These are phyloP conservation scores for Hystrix brachyura DNA, from an alignment of 2,113 vertebrate species.

Conservation along the genomic window DNA sequence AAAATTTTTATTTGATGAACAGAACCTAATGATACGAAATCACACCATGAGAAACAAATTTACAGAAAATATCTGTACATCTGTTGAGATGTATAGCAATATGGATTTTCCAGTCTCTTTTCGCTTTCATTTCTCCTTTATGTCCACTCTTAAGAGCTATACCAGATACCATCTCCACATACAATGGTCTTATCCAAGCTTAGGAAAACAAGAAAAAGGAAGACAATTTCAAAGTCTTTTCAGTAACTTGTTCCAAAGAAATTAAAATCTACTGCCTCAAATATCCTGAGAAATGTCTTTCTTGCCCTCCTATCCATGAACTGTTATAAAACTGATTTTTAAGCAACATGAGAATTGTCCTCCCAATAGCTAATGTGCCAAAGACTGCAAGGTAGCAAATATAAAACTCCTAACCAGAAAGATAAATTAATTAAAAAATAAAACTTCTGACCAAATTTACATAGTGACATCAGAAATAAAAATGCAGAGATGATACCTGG, in stretches of 20 bases:
- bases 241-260: slow-evolving; percentile 4
- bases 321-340: not conserved
- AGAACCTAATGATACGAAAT: slow-evolving; percentile 14
- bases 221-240: slow-evolving; percentile 49
- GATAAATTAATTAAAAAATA: not conserved
- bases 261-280: slow-evolving; percentile 30
- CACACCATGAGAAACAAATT: slow-evolving; percentile 40
- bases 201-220: not conserved
- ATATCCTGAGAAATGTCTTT: slow-evolving; percentile 64
- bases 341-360: not conserved
- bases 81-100: not conserved
- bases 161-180: not conserved
- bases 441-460: slow-evolving; percentile 15
- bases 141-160: not conserved
- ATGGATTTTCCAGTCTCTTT: not conserved
- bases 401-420: slow-evolving; percentile 57
- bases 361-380: slow-evolving; percentile 30
- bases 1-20: slow-evolving; percentile 29
- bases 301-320: not conserved
- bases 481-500: slow-evolving; percentile 12
- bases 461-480: slow-evolving; percentile 27
- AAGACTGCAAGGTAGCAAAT: not conserved
- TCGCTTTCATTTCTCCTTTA: slow-evolving; percentile 2
- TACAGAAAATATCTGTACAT: not conserved
- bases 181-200: not conserved